Base-by-base conservation (phyloP, 2,113 vertebrate species). In the Oncorhynchus keta region DNA sequence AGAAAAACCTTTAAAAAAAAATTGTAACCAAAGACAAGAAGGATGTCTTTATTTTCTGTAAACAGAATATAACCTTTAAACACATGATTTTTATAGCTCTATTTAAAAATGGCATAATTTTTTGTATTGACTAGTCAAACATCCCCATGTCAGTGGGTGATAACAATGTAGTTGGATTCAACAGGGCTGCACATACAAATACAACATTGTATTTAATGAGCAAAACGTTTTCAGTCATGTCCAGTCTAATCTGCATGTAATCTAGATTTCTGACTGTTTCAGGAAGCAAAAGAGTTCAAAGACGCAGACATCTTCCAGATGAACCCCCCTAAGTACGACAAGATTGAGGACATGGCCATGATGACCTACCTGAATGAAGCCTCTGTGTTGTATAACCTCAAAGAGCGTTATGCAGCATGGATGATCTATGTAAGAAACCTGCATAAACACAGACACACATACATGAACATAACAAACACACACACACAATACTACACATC, bases 271-370 rank as follows among this genome's bases (percentile, higher is more conserved):
- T 45, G 39, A 45, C 39, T 45, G 39, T 45, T 67, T 67, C 65
- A 67, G 65, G 65, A 30, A 18, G 32, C 20, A 69, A 45, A 18
- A 28, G 14, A 55, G 51, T 55, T 45, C 68, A 69, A 69, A 69
- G 68, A 69, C 1, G 68, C 30, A 8, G 68, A 69, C 32, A 32
- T 69, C 32, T 69, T 9, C 20, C 13, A 69, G 51, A 55, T 92
- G 91, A 92, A 92, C 35, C 91, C 91, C 89, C 91, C 91, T 69
- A 92, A 92, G 85, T 92, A 62, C 1, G 90, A 92, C 79, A 92
- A 91, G 79, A 94, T 96, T 3, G 94, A 95, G 89, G 95, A 96
- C 88, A 96, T 96, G 95, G 95, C 94, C 86, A 96, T 96, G 95
- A 95, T 96, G 95, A 97, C 95, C 69, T 94, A 96, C 75, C 92